Evolutionary conservation across 2,113 vertebrate genomes (phyloP).

Genomic region (Taxidea taxus): DNA sequence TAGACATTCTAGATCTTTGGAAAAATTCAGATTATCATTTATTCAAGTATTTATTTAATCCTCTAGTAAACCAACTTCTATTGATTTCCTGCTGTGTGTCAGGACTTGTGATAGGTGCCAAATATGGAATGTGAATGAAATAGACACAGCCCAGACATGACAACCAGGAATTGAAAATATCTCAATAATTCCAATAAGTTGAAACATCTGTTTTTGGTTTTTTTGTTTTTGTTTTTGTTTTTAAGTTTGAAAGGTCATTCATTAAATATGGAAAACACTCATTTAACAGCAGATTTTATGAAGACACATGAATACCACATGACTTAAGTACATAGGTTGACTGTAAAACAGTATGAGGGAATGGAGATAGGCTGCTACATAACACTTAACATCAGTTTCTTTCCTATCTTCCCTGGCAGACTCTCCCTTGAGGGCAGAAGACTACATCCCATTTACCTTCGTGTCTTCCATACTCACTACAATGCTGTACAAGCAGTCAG

Average conservation of each 20-base stretch:
- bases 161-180: neutral
- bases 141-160: neutral
- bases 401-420: neutral
- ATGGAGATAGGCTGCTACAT: neutral
- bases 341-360: neutral
- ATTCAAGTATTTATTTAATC: neutral
- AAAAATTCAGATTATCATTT: neutral
- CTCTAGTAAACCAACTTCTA: neutral
- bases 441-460: neutral
- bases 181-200: neutral
- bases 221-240: too few species aligned
- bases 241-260: neutral
- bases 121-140: neutral
- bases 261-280: neutral
- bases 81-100: neutral
- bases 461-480: neutral
- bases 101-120: neutral
- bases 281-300: neutral
- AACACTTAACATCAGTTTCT: neutral
- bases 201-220: neutral
- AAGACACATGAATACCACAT: neutral
- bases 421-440: neutral
- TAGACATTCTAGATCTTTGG: neutral
- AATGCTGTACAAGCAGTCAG: neutral
- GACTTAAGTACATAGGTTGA: neutral